These are phyloP conservation scores for Neodiprion fabricii DNA, from an alignment of 1,140 invertebrate genomes.

Conservation along the genomic window DNA sequence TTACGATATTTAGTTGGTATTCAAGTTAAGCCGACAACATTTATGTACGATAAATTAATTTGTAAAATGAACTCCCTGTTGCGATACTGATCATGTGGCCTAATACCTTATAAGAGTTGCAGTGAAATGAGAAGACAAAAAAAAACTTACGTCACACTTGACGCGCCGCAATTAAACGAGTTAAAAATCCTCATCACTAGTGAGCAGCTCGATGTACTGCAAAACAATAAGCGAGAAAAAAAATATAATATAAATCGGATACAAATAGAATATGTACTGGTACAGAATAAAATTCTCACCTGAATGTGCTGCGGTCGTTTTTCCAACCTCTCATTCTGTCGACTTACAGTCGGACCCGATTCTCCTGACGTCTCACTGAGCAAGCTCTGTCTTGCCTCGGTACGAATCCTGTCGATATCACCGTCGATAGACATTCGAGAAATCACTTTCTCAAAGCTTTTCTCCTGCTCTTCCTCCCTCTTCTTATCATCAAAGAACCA, in stretches of 20 bases:
- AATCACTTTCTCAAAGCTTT: background rate
- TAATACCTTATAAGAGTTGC: too few relatives aligned
- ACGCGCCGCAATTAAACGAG: too few relatives aligned
- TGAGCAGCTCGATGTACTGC: background rate
- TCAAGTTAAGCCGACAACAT: too few relatives aligned
- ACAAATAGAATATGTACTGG: background rate
- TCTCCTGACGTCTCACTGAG: background rate
- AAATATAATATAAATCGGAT: background rate
- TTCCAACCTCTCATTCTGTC: background rate
- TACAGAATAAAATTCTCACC: background rate
- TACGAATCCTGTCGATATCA: background rate
- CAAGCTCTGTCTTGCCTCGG: background rate
- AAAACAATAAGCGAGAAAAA: background rate
- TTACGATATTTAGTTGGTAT: too few relatives aligned
- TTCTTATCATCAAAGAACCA: background rate
- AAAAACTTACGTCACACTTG: too few relatives aligned
- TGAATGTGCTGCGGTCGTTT: background rate
- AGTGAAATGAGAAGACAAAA: too few relatives aligned
- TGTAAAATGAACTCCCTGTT: too few relatives aligned
- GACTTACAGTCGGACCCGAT: background rate
- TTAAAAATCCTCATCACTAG: background rate
- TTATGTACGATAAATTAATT: too few relatives aligned
- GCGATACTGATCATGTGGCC: too few relatives aligned
- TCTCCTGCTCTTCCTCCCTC: background rate
- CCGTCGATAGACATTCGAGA: background rate